phyloP scores from a whole-genome alignment of 2,797 vertebrate species.

The Odontamblyopus rebecca region DNA sequence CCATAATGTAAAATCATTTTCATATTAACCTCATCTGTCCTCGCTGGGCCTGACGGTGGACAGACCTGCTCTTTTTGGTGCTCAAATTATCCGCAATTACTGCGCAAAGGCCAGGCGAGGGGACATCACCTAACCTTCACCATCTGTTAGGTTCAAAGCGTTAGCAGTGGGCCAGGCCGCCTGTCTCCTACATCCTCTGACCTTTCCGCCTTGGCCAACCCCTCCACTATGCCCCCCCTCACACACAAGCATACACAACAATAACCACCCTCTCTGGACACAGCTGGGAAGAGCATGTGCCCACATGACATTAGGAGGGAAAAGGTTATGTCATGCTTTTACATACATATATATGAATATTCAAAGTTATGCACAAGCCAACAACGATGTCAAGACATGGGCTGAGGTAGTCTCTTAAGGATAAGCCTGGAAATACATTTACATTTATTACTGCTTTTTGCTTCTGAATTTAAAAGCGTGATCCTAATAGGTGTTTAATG shows the following conservation, averaged over 20 bases:
- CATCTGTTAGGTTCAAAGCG: slow-evolving; percentile 96
- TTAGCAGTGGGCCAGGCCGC: slow-evolving; percentile 78
- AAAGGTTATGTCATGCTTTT: slow-evolving; percentile 76
- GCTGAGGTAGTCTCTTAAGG: slow-evolving; percentile 37
- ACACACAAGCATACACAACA: slow-evolving; percentile 14
- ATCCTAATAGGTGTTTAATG: neutral
- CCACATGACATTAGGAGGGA: slow-evolving; percentile 73
- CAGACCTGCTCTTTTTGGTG: slow-evolving; percentile 89
- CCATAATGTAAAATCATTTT: slow-evolving; percentile 94
- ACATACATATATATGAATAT: slow-evolving; percentile 74
- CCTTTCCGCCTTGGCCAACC: slow-evolving; percentile 79
- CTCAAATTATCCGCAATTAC: slow-evolving; percentile 99
- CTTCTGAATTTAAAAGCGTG: slow-evolving; percentile 4
- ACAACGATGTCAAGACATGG: slow-evolving; percentile 48
- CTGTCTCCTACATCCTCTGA: slow-evolving; percentile 86
- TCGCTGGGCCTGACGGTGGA: slow-evolving; percentile 88
- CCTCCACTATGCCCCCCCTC: slow-evolving; percentile 43
- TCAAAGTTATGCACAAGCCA: slow-evolving; percentile 54
- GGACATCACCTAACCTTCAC: slow-evolving; percentile 98
- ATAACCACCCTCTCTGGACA: slow-evolving; percentile 72
- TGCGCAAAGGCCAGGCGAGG: slow-evolving; percentile 91
- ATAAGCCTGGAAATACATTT: slow-evolving; percentile 24
- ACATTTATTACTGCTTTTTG: slow-evolving; percentile 25
- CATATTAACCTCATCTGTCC: slow-evolving; percentile 92
- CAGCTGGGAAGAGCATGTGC: slow-evolving; percentile 76